Evolutionary conservation across 2,797 vertebrate genomes (phyloP).

Genomic region (Neosalanx taihuensis): DNA sequence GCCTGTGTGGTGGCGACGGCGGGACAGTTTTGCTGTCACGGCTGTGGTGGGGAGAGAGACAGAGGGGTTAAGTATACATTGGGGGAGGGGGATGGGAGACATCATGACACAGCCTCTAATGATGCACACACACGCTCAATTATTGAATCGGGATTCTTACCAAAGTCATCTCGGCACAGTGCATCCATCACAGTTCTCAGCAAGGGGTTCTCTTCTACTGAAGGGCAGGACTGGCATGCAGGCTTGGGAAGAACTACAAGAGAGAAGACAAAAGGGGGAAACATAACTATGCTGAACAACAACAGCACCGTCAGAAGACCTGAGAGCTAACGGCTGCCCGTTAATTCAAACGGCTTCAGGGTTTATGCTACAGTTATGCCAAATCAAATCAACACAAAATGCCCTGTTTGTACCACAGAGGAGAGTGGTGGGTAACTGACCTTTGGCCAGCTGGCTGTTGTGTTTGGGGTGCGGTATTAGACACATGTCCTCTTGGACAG

Average conservation of each 20-base stretch:
- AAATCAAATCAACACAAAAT: not conserved
- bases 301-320: not conserved
- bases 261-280: too few species aligned
- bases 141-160: constrained; percentile 60
- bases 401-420: too few species aligned
- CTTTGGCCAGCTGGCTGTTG: constrained; percentile 72
- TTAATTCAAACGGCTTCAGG: not conserved
- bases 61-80: not conserved
- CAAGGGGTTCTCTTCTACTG: constrained; percentile 72
- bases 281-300: too few species aligned
- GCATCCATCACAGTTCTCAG: constrained; percentile 75
- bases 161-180: constrained; percentile 82
- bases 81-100: not conserved
- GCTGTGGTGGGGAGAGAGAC: constrained; percentile 57
- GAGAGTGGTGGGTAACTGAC: constrained; percentile 51
- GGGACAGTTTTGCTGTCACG: constrained; percentile 81
- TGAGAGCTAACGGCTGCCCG: not conserved
- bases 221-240: constrained; percentile 82
- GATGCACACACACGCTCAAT: not conserved
- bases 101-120: not conserved
- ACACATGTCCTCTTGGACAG: constrained; percentile 80
- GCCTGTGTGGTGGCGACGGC: constrained; percentile 61
- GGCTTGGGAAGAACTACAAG: constrained; percentile 79
- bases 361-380: not conserved
- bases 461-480: constrained; percentile 75